Base-by-base conservation (phyloP, 2,888 invertebrate genomes). In the Cantharis flavilabris region DNA sequence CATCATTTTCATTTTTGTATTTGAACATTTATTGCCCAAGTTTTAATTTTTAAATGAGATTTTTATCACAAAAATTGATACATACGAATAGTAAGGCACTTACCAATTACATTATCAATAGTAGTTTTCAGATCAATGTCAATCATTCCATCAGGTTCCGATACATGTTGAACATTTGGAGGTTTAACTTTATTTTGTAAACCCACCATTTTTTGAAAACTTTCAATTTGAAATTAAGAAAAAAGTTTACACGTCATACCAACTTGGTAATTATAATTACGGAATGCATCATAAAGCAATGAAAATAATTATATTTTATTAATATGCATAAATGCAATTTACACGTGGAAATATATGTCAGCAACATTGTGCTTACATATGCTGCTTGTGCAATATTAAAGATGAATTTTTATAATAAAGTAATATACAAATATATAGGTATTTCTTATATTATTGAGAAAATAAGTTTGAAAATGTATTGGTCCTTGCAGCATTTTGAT, bases 61-160 rank as follows among this genome's bases (percentile, higher is more conserved):
- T 26, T 26, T 26, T 9, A 26, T 26, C 5, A 7, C 26, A 26
- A 26, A 26, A 26, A 9, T 26, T 20, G 20, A 20, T 20, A 20
- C 20, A 16, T 16, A 20, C 20, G 20, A 20, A 20, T 20, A 20
- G 20, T 20, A 20, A 20, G 20, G 3, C 20, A 20, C 74, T 70
- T 70, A 74, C 74, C 70, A 11, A 49, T 16, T 18, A 30, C 13
- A 3, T 33, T 28, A 14, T 63, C 33, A n/a, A 71, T 23, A 20
- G 23, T 13, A 64, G 71, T 70, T 7, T 28, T 20, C 13, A 77
- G 33, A 23, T 75, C 70, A 26, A 77, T 70, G 14, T 77, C 75
- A 1, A 67, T 70, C 77, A 77, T 77, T 62, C 72, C 72, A 11
- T 77, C 75, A 11, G 75, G 72, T 75, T 75, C 75, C n/a, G n/a